These are phyloP conservation scores for Xestia xanthographa DNA, from an alignment of 2,888 invertebrate species.

Conservation along the genomic window DNA sequence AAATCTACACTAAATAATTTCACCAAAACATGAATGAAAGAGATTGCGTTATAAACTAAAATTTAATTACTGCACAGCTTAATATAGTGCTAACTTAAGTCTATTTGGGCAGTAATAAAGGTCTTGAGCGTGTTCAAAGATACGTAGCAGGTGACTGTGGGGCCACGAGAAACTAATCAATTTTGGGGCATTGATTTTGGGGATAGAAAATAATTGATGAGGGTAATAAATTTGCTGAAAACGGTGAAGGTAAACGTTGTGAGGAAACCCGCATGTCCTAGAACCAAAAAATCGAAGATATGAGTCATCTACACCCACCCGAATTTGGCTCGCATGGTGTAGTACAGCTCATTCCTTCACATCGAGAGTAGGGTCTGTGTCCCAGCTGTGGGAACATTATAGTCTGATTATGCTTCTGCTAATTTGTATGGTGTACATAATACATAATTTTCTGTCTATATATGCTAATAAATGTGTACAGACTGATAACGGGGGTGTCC, in stretches of 20 bases:
- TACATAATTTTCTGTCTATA: background rate
- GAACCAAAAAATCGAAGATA: background rate
- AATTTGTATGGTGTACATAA: background rate
- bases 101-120: slow-evolving; percentile 73
- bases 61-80: slow-evolving; percentile 66
- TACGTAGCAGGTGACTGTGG: slow-evolving; percentile 61
- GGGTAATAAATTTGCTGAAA: background rate
- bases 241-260: background rate
- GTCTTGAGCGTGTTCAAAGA: slow-evolving; percentile 71
- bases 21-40: slow-evolving; percentile 13
- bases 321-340: background rate
- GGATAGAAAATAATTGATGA: background rate
- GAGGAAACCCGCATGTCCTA: no score
- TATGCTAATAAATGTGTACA: background rate
- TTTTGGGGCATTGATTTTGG: slow-evolving; percentile 26
- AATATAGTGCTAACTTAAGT: slow-evolving; percentile 64
- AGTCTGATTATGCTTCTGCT: background rate
- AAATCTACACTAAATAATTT: slow-evolving; percentile 7
- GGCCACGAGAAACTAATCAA: slow-evolving; percentile 62
- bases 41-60: slow-evolving; percentile 53
- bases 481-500: no score
- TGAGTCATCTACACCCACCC: background rate
- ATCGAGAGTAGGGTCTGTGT: background rate
- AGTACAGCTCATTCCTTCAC: background rate
- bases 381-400: background rate